Conservation (phyloP, 1,140 invertebrate species). For the Wasmannia auropunctata region DNA sequence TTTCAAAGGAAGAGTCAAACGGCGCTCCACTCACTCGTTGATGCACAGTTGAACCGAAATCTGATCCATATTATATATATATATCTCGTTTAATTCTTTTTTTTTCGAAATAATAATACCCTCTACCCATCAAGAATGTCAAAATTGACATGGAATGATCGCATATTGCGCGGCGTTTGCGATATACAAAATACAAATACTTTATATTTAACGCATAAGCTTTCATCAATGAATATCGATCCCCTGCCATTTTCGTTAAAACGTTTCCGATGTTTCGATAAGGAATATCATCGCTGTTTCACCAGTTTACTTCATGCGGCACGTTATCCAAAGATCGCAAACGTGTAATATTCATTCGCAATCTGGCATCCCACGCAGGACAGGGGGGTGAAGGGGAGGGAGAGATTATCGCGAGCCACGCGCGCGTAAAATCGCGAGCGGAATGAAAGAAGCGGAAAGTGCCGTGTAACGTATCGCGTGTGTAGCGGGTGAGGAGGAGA, state of each 20-base stretch:
- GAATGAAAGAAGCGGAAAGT: constrained; percentile 43
- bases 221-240: background rate
- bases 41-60: background rate
- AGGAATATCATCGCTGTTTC: background rate
- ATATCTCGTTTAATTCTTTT: background rate
- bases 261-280: background rate
- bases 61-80: constrained; percentile 26
- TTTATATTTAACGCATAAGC: background rate
- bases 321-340: background rate
- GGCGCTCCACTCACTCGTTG: background rate
- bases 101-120: background rate
- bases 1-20: constrained; percentile 32
- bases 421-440: background rate
- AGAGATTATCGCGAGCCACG: constrained; percentile 16
- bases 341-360: background rate
- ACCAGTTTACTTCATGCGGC: background rate
- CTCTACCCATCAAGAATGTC: no score
- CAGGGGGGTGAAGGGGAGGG: background rate
- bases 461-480: constrained; percentile 21
- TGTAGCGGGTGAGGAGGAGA: background rate
- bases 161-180: background rate
- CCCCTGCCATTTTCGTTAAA: background rate
- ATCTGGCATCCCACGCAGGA: background rate
- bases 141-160: background rate
- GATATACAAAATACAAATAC: background rate